Conservation (phyloP, 2,888 invertebrate species). For the Eupeodes latifasciatus region DNA sequence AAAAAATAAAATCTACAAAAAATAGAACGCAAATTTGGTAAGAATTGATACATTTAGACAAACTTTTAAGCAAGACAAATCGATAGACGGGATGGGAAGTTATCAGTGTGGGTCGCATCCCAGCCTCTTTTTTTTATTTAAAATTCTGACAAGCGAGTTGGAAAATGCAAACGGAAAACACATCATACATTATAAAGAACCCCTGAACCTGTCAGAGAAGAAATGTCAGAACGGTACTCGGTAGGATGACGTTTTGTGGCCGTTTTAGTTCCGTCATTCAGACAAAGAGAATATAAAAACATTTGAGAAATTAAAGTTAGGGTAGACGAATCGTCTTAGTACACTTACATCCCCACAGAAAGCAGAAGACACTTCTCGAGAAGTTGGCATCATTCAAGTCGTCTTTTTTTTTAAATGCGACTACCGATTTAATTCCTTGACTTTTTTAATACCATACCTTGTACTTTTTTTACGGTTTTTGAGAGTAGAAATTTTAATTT, state of each 20-base stretch:
- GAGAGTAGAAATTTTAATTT: conserved; percentile 63
- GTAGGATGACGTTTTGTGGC: conserved; percentile 37
- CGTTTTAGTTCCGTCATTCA: conserved; percentile 26
- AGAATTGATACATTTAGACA: no score
- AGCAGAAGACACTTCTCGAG: not conserved
- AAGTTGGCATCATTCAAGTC: conserved; percentile 21
- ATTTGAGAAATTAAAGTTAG: conserved; percentile 3
- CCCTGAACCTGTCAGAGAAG: conserved; percentile 17
- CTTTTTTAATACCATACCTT: not conserved
- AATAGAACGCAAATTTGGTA: no score
- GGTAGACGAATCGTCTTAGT: conserved; percentile 21
- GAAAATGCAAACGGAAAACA: conserved; percentile 12
- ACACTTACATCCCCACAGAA: not conserved
- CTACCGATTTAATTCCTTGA: conserved; percentile 25
- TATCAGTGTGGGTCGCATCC: no score
- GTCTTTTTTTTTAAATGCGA: conserved; percentile 34
- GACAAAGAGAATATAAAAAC: conserved; percentile 37
- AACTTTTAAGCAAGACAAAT: no score
- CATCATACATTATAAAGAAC: conserved; percentile 11
- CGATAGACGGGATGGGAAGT: no score
- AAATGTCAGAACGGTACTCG: conserved; percentile 20
- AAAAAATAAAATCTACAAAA: no score
- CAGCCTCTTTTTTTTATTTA: no score
- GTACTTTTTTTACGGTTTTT: not conserved
- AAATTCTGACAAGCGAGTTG: not conserved